phyloP scores from a whole-genome alignment of 2,888 invertebrate genomes.

The Hydropsyche betteni region DNA sequence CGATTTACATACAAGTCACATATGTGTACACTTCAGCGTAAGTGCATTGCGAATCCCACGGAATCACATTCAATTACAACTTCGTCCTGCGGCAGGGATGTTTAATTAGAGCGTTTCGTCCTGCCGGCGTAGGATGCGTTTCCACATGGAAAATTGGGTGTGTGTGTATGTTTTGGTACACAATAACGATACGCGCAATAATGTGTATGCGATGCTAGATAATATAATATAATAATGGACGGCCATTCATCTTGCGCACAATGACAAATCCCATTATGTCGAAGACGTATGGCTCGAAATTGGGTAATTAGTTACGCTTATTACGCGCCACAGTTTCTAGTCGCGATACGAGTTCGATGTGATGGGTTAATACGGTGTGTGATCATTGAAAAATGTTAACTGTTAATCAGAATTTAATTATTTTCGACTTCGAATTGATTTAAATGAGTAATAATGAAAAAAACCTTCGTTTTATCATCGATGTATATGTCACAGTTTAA shows the following conservation, averaged over 20 bases:
- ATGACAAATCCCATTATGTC: constrained; percentile 24
- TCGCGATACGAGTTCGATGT: no score
- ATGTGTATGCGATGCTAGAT: background rate
- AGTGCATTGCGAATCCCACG: no score
- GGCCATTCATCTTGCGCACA: constrained; percentile 18
- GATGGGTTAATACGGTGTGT: no score
- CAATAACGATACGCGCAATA: no score
- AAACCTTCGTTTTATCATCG: no score
- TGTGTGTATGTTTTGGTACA: no score
- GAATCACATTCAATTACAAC: constrained; percentile 25
- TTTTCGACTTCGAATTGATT: no score
- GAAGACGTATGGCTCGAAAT: constrained; percentile 23
- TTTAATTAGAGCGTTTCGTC: constrained; percentile 25
- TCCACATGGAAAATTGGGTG: no score
- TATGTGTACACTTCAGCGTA: background rate
- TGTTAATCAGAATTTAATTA: no score
- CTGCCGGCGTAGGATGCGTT: background rate
- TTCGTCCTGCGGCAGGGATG: background rate
- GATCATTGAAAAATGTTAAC: no score
- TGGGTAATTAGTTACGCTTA: constrained; percentile 19
- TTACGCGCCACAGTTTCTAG: background rate
- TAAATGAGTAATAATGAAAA: no score
- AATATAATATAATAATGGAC: constrained; percentile 17
- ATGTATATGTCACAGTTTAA: no score
- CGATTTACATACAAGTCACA: background rate